Evolutionary conservation across 2,797 vertebrate species (phyloP), one percentile per base, ranked within the genome.

Genomic region (Scolopax bukidnonensis): DNA sequence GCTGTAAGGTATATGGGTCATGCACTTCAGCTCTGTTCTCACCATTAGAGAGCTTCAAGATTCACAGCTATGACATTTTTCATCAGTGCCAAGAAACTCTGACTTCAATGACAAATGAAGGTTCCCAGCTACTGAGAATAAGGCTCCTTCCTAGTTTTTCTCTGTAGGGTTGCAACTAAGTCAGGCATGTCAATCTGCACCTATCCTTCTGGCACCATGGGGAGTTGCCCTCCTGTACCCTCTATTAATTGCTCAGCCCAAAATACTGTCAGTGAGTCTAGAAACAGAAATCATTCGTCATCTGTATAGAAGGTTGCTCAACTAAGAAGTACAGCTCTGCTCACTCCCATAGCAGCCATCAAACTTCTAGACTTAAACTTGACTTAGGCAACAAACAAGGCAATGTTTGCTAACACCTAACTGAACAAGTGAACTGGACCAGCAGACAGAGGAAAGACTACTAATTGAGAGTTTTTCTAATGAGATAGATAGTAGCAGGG

Each of bases 81-180:
- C 28, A 1, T 4, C 11, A 87, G 28, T 33, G n/a, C 38, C 56
- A 82, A 80, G 70, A 59, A 87, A 43, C n/a, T 76, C 50, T 7
- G 8, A 40, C 50, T 93, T 79, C 80, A 93, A 32, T 61, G 81
- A 89, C 71, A 92, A 87, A 13, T 77, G 73, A 88, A 86, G 82
- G 83, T 64, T 88, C 73, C 43, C 38, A 64, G 40, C 41, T 78
- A 65, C 69, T 48, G 73, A 91, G 73, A 91, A 75, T 12, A 48
- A 75, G 73, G 47, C 27, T 73, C 32, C 21, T 84, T 24, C 28
- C 36, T 53, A 86, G 61, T 32, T 83, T 54, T 74, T 25, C 38
- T 78, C 76, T 53, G 19, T 33, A 73, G 69, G 45, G 81, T 41
- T 90, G 87, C 77, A 84, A 45, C 90, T 89, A 96, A 79, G 28